Percentiles rank a stretch among this genome's conserved stretches.
phyloP scores from a whole-genome alignment of 2,888 invertebrate genomes.

The Rugalucina vietnamica region DNA sequence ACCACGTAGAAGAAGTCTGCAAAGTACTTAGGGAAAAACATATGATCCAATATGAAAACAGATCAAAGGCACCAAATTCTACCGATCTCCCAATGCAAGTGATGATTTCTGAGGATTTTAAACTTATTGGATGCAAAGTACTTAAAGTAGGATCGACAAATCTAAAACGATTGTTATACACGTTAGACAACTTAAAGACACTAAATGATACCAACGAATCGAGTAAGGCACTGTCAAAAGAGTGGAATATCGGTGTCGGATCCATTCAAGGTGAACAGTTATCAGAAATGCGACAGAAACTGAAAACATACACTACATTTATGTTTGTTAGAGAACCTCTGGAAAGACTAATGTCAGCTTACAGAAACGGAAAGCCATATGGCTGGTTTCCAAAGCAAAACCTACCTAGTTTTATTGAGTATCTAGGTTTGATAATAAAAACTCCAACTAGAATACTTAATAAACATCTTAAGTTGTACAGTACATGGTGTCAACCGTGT shows the following conservation, averaged over 20 bases:
- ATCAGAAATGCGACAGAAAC: background rate
- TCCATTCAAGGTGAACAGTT: background rate
- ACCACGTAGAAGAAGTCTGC: background rate
- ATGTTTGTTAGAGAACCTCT: conserved; percentile 1
- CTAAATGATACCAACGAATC: background rate
- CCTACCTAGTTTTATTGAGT: background rate
- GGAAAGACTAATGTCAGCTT: background rate
- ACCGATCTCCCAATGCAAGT: background rate
- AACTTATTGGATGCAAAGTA: background rate
- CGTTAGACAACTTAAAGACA: background rate
- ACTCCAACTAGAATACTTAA: background rate
- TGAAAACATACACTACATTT: background rate
- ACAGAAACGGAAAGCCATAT: background rate
- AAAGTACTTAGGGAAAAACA: background rate
- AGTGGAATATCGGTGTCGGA: background rate
- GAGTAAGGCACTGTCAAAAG: background rate
- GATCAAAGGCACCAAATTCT: background rate
- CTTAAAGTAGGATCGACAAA: background rate
- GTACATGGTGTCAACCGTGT: background rate
- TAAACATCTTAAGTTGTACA: background rate
- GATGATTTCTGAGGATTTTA: background rate
- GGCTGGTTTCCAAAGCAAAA: background rate
- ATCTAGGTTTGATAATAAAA: background rate
- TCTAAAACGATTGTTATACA: background rate
- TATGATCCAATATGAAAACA: background rate